Percentiles rank a stretch among this genome's conserved stretches.
Evolutionary conservation across 2,888 invertebrate genomes (phyloP).

Genomic region (Oscheius sp.): DNA sequence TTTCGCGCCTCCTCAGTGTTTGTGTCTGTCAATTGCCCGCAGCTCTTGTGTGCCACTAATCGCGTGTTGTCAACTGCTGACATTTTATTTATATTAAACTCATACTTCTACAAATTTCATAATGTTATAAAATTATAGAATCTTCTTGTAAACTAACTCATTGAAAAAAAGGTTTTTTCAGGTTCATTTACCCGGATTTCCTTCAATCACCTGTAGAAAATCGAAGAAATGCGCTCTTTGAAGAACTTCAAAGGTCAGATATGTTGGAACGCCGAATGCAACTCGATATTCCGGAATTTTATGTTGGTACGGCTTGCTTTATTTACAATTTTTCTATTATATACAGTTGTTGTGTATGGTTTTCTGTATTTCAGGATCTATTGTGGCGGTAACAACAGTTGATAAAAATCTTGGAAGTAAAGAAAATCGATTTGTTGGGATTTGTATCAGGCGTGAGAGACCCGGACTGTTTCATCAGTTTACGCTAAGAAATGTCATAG

Average conservation of each 20-base stretch:
- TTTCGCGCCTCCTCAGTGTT: constrained; percentile 3
- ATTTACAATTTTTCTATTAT: not conserved
- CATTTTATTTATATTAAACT: not conserved
- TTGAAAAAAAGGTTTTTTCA: no score
- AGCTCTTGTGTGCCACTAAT: constrained; percentile 12
- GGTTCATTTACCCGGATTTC: constrained; percentile 68
- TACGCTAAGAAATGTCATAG: constrained; percentile 89
- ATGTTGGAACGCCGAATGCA: constrained; percentile 86
- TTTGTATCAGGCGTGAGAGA: constrained; percentile 87
- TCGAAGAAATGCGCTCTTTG: constrained; percentile 72
- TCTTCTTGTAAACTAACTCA: not conserved
- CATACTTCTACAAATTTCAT: not conserved
- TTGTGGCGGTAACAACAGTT: constrained; percentile 67
- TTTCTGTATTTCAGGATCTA: constrained; percentile 57
- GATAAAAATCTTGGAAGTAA: constrained; percentile 60
- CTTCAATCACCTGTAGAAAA: constrained; percentile 64
- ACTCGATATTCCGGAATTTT: constrained; percentile 94
- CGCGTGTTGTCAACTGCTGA: constrained; percentile 16
- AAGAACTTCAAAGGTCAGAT: constrained; percentile 88
- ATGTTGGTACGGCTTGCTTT: constrained; percentile 79
- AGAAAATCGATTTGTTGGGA: constrained; percentile 86
- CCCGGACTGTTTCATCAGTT: constrained; percentile 86
- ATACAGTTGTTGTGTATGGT: not conserved
- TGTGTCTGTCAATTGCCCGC: constrained; percentile 26
- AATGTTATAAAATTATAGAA: not conserved